A percentile compares a stretch with the other conserved stretches of the same genome.
These are phyloP conservation scores for Aplysia californica DNA, from an alignment of 1,140 invertebrate species.

Conservation along the genomic window DNA sequence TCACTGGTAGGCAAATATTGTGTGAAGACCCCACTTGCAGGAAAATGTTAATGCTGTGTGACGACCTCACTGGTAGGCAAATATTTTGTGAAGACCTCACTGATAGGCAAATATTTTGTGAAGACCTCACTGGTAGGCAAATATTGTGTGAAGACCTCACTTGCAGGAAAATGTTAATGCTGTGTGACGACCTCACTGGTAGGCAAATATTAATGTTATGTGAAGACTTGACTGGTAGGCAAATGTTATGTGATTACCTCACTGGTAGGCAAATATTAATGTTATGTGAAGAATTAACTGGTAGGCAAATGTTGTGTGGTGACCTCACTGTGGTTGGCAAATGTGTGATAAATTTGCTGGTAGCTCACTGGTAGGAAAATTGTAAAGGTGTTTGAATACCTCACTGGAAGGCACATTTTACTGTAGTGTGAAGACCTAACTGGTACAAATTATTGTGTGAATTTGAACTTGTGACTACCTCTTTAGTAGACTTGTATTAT, in stretches of 20 bases:
- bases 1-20: conserved; percentile 26
- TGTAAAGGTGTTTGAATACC: too few species aligned
- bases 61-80: not conserved
- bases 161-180: not conserved
- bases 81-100: not conserved
- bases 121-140: not conserved
- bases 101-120: not conserved
- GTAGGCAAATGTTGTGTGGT: not conserved
- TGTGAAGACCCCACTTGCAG: too few species aligned
- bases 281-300: not conserved
- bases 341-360: too few species aligned
- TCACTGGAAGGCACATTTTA: too few species aligned
- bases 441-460: too few species aligned
- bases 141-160: not conserved
- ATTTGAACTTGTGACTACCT: conserved; percentile 32
- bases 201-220: not conserved
- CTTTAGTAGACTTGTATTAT: conserved; percentile 16
- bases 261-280: not conserved
- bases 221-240: not conserved
- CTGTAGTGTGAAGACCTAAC: too few species aligned
- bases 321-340: too few species aligned
- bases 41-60: too few species aligned
- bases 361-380: not conserved
- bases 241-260: not conserved
- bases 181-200: not conserved